Base-by-base conservation (phyloP, 2,888 invertebrate species). In the Emmelina monodactyla region DNA sequence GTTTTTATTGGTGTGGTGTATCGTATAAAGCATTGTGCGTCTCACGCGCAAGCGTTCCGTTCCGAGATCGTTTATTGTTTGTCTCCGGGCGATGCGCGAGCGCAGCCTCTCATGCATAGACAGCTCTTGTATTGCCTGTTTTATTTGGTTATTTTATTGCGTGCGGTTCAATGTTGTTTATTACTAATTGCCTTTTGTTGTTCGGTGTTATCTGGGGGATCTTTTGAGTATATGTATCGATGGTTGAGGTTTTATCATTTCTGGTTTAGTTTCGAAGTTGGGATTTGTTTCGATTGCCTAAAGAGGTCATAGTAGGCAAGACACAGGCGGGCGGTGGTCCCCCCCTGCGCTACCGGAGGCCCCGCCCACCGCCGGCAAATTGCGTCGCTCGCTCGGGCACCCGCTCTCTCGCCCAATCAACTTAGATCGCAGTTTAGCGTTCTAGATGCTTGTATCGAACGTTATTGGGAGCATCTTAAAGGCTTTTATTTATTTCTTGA, bases 341-440 rank as follows among this genome's bases (percentile, higher is more conserved):
- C 55, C 55, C 46, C 52, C 55, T 50, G 50, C 49, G 60, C 65
- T 60, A 63, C 61, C 44, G 58, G 37, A 31, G 39, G 49, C 46
- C 56, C 66, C 63, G 60, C 73, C 72, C 72, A 14, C 73, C 47
- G 52, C 40, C 55, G 47, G 60, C 62, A 63, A 68, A 64, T 64
- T 63, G 63, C 64, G 61, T 50, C 54, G 58, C 54, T 43, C 48
- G 45, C 41, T n/a, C n/a, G n/a, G n/a, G n/a, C n/a, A n/a, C n/a
- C 59, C 53, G 52, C 56, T 56, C 59, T 58, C 59, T 67, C 71
- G 56, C 51, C 73, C 75, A 76, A 73, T 75, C 62, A n/a, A n/a
- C n/a, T n/a, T n/a, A n/a, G n/a, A n/a, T n/a, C n/a, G n/a, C n/a
- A n/a, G n/a, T n/a, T n/a, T n/a, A n/a, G n/a, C n/a, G n/a, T n/a